Base-by-base conservation (phyloP, 1,140 invertebrate genomes). In the Pogonognathellus flavescens region DNA sequence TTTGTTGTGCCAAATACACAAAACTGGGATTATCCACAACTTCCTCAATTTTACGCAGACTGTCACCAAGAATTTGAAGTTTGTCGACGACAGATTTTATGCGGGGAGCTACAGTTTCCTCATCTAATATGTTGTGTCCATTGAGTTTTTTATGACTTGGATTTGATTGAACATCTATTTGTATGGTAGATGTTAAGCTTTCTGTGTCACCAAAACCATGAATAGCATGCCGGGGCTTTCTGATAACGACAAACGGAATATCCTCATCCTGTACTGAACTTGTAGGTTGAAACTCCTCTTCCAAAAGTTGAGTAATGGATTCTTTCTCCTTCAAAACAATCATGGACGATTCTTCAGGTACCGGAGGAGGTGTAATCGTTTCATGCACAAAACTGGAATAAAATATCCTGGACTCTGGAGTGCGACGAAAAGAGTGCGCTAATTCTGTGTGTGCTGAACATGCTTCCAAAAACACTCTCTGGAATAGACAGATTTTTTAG, bases 201-300 rank as follows among this genome's bases (percentile, higher is more conserved):
- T 22, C 11, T 25, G 62, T 66, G 20, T 66, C 62, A 6, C 62
- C 62, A 20, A 66, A 66, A 66, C 20, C 62, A 9, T 66, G 62
- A 66, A 66, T 14, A 25, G 22, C 22, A 31, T 66, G 62, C 7
- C 25, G 62, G 6, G 62, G 62, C 20, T 66, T 25, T 66, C 62
- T 66, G 62, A 66, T 66, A 14, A 66, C 25, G 22, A 31, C 9
- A 6, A 66, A 66, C 14, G 62, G 62, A 31, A 25, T 55, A 16
- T 41, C 31, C 6, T 41, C 31, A 41, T 41, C 31, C 31, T 41
- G 31, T 41, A 6, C 6, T 6, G 6, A 41, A 41, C 2, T 41
- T 41, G 31, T 41, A n/a, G n/a, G n/a, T n/a, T n/a, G n/a, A n/a
- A n/a, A n/a, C 31, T 6, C 31, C 31, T 41, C 31, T 41, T 41